Percentiles rank a stretch among this genome's conserved stretches.
These are phyloP conservation scores for Ectobius pallidus DNA, from an alignment of 2,888 invertebrate species.

Conservation along the genomic window DNA sequence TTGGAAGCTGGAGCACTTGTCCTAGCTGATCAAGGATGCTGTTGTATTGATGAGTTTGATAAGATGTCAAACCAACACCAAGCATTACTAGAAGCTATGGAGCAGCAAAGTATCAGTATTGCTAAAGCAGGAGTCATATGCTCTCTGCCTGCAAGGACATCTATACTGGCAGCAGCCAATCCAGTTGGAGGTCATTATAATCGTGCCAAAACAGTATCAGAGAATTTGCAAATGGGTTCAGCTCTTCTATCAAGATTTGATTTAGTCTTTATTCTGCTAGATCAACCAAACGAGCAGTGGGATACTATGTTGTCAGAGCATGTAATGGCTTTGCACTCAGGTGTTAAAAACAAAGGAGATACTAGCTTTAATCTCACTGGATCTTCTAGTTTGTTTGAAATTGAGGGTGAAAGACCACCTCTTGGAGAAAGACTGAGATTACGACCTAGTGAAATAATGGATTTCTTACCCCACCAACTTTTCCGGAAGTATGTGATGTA, in stretches of 20 bases:
- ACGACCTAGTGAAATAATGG: conserved; percentile 65
- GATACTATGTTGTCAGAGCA: conserved; percentile 82
- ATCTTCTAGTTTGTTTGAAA: conserved; percentile 30
- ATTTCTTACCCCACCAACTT: conserved; percentile 74
- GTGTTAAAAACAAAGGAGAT: conserved; percentile 40
- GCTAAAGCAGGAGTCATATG: conserved; percentile 89
- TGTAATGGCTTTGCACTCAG: conserved; percentile 74
- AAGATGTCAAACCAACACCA: conserved; percentile 83
- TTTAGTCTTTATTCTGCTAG: conserved; percentile 87
- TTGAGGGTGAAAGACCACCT: conserved; percentile 29
- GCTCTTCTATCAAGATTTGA: conserved; percentile 91
- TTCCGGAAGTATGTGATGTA: conserved; percentile 92
- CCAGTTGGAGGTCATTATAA: conserved; percentile 89
- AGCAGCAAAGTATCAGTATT: conserved; percentile 88
- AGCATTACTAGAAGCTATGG: conserved; percentile 91
- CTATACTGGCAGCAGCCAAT: conserved; percentile 92
- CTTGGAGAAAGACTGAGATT: conserved; percentile 66
- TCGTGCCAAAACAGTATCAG: conserved; percentile 82
- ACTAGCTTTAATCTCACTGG: background rate
- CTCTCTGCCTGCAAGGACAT: conserved; percentile 80
- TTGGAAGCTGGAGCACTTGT: conserved; percentile 89
- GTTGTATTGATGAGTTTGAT: conserved; percentile 96
- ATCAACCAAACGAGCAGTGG: conserved; percentile 82
- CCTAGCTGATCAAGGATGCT: conserved; percentile 85
- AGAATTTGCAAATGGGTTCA: conserved; percentile 86